These are phyloP conservation scores for Sitobion miscanthi DNA, from an alignment of 1,140 invertebrate genomes.

Conservation along the genomic window DNA sequence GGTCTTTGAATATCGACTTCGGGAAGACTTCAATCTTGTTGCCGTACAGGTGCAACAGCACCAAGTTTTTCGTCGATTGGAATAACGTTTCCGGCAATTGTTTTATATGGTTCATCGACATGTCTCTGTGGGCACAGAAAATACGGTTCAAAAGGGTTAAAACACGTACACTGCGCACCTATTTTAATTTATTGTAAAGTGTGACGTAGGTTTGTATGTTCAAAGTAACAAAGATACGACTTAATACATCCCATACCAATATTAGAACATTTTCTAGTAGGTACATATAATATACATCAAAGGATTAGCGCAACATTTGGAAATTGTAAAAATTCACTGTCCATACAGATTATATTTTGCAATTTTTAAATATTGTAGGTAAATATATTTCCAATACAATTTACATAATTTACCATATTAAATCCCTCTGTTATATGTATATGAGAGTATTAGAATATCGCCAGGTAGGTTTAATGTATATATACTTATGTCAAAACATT, in stretches of 20 bases:
- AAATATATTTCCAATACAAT: background rate
- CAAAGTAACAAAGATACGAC: no score
- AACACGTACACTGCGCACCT: no score
- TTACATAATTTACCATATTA: background rate
- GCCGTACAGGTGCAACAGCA: constrained; percentile 64
- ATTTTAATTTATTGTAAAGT: no score
- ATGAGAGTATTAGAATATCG: background rate
- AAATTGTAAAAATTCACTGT: background rate
- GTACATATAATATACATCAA: background rate
- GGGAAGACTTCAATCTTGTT: constrained; percentile 64
- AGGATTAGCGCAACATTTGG: background rate
- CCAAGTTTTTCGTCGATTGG: constrained; percentile 62
- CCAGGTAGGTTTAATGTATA: no score
- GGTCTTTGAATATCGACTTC: constrained; percentile 62
- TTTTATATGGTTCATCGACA: constrained; percentile 75
- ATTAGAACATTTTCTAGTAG: background rate
- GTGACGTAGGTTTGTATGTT: background rate
- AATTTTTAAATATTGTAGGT: background rate
- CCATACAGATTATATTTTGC: background rate
- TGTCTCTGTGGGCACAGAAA: constrained; percentile 65
- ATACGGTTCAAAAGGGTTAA: background rate
- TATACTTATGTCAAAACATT: no score
- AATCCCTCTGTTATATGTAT: no score
- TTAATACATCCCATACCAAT: background rate
- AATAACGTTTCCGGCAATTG: constrained; percentile 66